These are phyloP conservation scores for Kuschelorhynchus macadamiae DNA, from an alignment of 2,888 invertebrate species.

Conservation along the genomic window DNA sequence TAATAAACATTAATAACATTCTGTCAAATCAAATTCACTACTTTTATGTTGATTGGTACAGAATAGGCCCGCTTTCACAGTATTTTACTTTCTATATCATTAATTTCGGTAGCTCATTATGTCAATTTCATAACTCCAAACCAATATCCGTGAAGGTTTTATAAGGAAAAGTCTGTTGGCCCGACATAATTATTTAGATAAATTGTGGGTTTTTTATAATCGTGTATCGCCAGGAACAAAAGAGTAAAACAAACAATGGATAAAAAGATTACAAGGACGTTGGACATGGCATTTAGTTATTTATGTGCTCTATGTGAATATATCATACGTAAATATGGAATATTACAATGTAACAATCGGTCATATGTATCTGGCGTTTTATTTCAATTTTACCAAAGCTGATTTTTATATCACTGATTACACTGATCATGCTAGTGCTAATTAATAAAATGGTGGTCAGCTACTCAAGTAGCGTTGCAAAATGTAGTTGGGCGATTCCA, in stretches of 20 bases:
- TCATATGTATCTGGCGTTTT: no score
- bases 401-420: no score
- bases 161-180: conserved; percentile 25
- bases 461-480: no score
- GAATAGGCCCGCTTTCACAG: conserved; percentile 27
- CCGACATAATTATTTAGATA: conserved; percentile 26
- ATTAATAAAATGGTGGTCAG: no score
- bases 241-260: conserved; percentile 23
- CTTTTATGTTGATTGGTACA: conserved; percentile 16
- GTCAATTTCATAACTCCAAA: conserved; percentile 33
- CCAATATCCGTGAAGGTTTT: conserved; percentile 36
- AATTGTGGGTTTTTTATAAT: conserved; percentile 25
- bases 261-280: neutral
- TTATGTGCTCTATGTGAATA: no score
- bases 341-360: no score
- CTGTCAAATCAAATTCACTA: no score
- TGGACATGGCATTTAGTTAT: neutral
- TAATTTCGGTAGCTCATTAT: conserved; percentile 39
- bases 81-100: conserved; percentile 41
- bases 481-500: no score
- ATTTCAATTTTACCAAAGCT: no score
- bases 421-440: no score
- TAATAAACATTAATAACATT: no score
- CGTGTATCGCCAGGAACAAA: conserved; percentile 7
- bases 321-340: no score